A percentile compares a stretch with the other conserved stretches of the same genome.
These are phyloP conservation scores for Tragelaphus strepsiceros DNA, from an alignment of 2,113 vertebrate species.

Conservation along the genomic window DNA sequence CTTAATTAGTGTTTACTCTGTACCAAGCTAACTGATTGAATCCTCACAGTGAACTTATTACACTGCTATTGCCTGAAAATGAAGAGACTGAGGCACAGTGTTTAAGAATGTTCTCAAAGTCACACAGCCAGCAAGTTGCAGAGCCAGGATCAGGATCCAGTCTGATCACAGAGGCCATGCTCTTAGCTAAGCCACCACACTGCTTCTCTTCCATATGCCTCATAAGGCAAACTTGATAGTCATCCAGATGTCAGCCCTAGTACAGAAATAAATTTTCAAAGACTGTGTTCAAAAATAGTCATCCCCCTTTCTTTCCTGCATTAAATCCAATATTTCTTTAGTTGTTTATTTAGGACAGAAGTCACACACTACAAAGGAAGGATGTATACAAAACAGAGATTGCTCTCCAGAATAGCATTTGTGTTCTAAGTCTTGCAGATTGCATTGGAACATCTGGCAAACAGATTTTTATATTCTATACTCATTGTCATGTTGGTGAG, in stretches of 20 bases:
- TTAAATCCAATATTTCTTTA: background rate
- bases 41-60: background rate
- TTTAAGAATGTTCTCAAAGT: background rate
- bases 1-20: background rate
- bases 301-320: background rate
- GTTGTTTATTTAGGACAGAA: constrained; percentile 24
- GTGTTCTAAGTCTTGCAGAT: background rate
- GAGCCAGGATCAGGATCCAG: background rate
- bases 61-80: background rate
- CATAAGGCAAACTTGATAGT: background rate
- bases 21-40: background rate
- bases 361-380: background rate
- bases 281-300: background rate
- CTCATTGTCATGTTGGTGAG: constrained; percentile 7
- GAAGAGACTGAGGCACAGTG: background rate
- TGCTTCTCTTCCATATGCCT: background rate
- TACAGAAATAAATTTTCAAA: background rate
- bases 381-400: background rate
- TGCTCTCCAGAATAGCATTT: background rate
- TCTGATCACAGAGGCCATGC: background rate
- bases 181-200: background rate
- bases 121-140: background rate
- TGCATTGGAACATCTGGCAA: constrained; percentile 7
- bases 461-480: background rate
- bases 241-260: background rate